These are phyloP conservation scores for Biston betularia DNA, from an alignment of 2,888 invertebrate species.

Conservation along the genomic window DNA sequence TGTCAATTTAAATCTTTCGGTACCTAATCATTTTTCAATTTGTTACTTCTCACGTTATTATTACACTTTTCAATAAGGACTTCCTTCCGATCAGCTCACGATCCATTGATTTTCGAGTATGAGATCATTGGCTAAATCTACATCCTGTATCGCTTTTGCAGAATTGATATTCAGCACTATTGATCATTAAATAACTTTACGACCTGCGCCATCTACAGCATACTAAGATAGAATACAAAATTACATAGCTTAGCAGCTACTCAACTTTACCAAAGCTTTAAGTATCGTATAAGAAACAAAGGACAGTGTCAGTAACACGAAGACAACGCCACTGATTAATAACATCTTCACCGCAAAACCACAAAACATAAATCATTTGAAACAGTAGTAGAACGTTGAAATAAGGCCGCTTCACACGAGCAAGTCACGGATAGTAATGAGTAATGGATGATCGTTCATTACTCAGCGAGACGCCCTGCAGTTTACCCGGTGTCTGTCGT, in stretches of 20 bases:
- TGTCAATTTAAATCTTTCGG: conserved; percentile 49
- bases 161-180: conserved; percentile 38
- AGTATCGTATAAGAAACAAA: conserved; percentile 36
- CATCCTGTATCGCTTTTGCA: conserved; percentile 33
- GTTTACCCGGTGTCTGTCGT: conserved; percentile 75
- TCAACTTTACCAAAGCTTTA: conserved; percentile 25
- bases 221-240: conserved; percentile 26
- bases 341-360: conserved; percentile 45
- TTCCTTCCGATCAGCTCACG: conserved; percentile 48
- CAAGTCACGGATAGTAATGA: conserved; percentile 72
- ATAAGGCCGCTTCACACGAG: conserved; percentile 68
- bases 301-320: conserved; percentile 37
- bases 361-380: conserved; percentile 47
- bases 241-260: conserved; percentile 17
- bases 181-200: conserved; percentile 35
- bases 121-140: conserved; percentile 41
- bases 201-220: conserved; percentile 24
- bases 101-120: conserved; percentile 24
- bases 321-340: conserved; percentile 49
- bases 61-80: conserved; percentile 40
- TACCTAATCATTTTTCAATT: conserved; percentile 53
- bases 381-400: conserved; percentile 62
- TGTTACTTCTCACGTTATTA: conserved; percentile 48
- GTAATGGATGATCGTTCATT: conserved; percentile 73
- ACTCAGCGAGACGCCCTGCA: conserved; percentile 73